Evolutionary conservation across 2,113 vertebrate species (phyloP).

Genomic region (Tragelaphus imberbis): DNA sequence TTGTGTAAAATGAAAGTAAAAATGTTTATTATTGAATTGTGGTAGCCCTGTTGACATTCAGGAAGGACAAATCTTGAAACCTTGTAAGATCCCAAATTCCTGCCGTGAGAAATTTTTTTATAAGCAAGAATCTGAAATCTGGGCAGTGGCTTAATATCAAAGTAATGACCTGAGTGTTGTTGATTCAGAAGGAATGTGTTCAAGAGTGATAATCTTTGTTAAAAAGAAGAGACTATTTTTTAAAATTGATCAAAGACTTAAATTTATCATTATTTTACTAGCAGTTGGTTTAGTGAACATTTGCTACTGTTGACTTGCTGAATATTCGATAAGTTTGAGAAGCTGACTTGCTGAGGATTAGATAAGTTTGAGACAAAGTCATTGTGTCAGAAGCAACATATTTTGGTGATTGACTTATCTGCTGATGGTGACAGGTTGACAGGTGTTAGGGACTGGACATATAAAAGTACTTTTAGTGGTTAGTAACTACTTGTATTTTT

Average conservation of each 20-base stretch:
- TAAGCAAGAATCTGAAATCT: slow-evolving; percentile 8
- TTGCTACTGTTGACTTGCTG: background rate
- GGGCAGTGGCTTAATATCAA: slow-evolving; percentile 50
- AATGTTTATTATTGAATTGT: background rate
- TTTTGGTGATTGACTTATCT: background rate
- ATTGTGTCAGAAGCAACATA: background rate
- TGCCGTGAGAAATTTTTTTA: background rate
- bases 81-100: background rate
- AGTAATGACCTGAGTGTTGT: background rate
- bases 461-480: background rate
- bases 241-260: slow-evolving; percentile 25
- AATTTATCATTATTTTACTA: background rate
- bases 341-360: background rate
- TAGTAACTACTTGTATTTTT: background rate
- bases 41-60: background rate
- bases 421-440: background rate
- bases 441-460: background rate
- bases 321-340: background rate
- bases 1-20: slow-evolving; percentile 6
- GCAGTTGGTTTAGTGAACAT: background rate
- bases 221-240: background rate
- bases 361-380: background rate
- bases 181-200: slow-evolving; percentile 25
- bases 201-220: slow-evolving; percentile 43
- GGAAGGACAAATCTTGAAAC: slow-evolving; percentile 23